Base-by-base conservation (phyloP, 2,888 invertebrate genomes). In the Cinara cedri region DNA sequence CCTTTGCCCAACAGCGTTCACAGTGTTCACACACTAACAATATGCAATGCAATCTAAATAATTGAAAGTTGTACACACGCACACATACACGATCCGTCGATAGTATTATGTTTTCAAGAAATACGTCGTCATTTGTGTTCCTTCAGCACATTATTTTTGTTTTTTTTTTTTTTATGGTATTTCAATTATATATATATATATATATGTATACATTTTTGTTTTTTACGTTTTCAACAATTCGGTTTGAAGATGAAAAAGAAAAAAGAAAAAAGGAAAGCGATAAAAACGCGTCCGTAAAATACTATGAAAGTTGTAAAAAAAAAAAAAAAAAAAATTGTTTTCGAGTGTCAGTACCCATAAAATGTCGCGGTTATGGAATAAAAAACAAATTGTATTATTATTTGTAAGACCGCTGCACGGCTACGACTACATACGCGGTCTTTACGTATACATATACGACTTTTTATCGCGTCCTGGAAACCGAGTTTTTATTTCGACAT, bases 371-470 rank as follows among this genome's bases (percentile, higher is more conserved):
- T 72, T 72, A 46, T 72, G 44, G n/a, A 55, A n/a, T 57, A 57
- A 72, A 72, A 72, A 72, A 57, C 44, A 42, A 70, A 57, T 72
- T 57, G 34, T 34, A 34, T 72, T 72, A 72, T 57, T 72, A 57
- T 72, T 71, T 44, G 42, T 57, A n/a, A 72, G 71, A 57, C 71
- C 42, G n/a, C 10, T n/a, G 8, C 3, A n/a, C 10, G 10, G 4
- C 6, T 3, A 49, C 4, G 49, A 49, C 49, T n/a, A 0, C 49
- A 49, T 16, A 44, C 55, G 11, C 44, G 57, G 24, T 57, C 24
- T 21, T n/a, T n/a, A n/a, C n/a, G n/a, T 2, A 54, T 24, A 42
- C 44, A n/a, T 16, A 46, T 57, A 72, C n/a, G 44, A 44, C 49
- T 57, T 46, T 66, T 66, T 66, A 66, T 66, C 65, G 65, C 44